Evolutionary conservation across 1,140 invertebrate genomes (phyloP), one percentile per base, ranked within the genome.

Genomic region (Steinernema feltiae): DNA sequence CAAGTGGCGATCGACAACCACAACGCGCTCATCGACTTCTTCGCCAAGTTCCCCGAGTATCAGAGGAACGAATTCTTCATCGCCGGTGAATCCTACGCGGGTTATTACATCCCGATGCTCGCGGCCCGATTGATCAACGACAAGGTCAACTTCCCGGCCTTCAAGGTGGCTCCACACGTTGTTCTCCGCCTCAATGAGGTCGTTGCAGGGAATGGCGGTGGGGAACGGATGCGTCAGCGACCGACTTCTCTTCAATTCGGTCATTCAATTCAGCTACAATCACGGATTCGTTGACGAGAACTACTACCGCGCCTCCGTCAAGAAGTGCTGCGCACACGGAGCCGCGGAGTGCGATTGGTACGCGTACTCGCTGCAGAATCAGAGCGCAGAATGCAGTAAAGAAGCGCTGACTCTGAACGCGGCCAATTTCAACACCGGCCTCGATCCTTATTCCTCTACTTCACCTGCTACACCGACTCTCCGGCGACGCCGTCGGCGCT

Each of bases 31-130:
- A 83, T 87, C 74, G 48, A 86, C 70, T 89, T 89, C 82, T 88
- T 89, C 76, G 48, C 48, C 17, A 85, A 86, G 69, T 88, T 86
- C 78, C 87, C 87, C 17, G 86, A 87, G 77, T 87, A 82, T 32
- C 78, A 74, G 15, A 78, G 84, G 0, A 91, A 90, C 76, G 90
- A 91, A 35, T 92, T 93, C 80, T 93, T 90, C 87, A 90, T 94
- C 0, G 91, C 91, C 1, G 93, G 93, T 0, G 93, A 95, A 87
- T 94, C 93, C 17, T 95, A 94, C 87, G 93, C 90, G 15, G 93
- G 93, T 1, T 86, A 69, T 3, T 82, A 82, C 48, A 71, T 82
- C 3, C 81, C 81, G 3, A 82, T 79, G 79, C 70, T 82, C 2
- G 73, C 75, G 1, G 30, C 32, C 0, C 41, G 24, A n/a, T 27